Percentiles rank a stretch among this genome's conserved stretches.
These are phyloP conservation scores for Conus canariensis DNA, from an alignment of 2,888 invertebrate species.

Conservation along the genomic window DNA sequence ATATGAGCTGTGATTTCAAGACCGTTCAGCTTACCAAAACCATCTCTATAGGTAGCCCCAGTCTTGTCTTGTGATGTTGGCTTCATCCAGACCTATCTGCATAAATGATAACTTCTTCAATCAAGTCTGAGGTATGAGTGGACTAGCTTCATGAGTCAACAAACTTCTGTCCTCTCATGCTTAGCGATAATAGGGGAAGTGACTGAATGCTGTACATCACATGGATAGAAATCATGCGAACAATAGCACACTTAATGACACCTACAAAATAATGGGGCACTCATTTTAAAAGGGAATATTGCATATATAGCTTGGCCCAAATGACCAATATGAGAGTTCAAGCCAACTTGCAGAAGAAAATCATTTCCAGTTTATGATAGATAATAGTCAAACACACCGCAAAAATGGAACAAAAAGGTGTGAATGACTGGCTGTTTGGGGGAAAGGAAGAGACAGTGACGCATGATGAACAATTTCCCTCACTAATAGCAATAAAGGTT, in stretches of 20 bases:
- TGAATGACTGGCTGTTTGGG: background rate
- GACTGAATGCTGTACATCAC: conserved; percentile 1
- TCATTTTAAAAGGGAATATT: conserved; percentile 31
- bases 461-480: background rate
- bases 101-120: too few relatives aligned
- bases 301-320: conserved; percentile 36
- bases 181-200: background rate
- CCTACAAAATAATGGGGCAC: background rate
- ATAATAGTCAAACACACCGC: background rate
- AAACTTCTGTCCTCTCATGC: background rate
- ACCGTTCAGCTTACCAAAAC: too few relatives aligned
- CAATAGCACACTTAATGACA: conserved; percentile 26
- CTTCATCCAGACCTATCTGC: too few relatives aligned
- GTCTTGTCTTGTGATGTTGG: too few relatives aligned
- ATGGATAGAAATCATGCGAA: conserved; percentile 2
- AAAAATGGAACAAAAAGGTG: conserved; percentile 1
- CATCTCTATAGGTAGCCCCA: too few relatives aligned
- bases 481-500: background rate
- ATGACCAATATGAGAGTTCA: conserved; percentile 29
- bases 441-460: background rate
- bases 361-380: background rate
- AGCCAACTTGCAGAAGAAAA: conserved; percentile 32
- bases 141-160: background rate
- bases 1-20: too few relatives aligned
- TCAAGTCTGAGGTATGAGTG: background rate